These are phyloP conservation scores for Cinclus cinclus DNA, from an alignment of 2,113 vertebrate genomes.

Conservation along the genomic window DNA sequence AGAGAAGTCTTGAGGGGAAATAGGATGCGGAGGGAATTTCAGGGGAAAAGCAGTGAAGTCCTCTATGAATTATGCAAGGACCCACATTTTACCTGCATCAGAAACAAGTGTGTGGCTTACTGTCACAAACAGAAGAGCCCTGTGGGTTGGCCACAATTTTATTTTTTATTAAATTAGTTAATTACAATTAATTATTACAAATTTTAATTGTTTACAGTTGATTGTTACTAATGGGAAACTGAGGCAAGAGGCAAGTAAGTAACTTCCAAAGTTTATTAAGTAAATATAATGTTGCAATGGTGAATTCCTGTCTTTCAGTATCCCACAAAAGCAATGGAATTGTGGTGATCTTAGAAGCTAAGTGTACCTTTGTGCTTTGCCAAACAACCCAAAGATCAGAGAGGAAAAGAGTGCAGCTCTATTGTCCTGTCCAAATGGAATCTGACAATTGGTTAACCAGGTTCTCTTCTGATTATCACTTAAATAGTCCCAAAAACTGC, in stretches of 20 bases:
- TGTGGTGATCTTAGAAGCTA: neutral
- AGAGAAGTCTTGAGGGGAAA: neutral
- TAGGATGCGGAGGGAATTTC: neutral
- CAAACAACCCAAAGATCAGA: neutral
- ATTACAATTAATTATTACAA: neutral
- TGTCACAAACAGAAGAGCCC: neutral
- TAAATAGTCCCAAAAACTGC: neutral
- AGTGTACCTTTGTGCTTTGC: neutral
- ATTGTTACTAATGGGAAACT: neutral
- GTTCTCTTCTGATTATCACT: neutral
- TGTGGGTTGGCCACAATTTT: neutral
- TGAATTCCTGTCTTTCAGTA: neutral
- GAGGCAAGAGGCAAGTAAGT: neutral
- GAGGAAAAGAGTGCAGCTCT: neutral
- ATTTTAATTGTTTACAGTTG: neutral
- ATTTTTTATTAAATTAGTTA: neutral
- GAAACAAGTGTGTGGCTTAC: neutral
- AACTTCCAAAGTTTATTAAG: neutral
- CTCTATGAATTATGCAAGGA: neutral
- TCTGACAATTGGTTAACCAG: neutral
- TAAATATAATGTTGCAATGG: neutral
- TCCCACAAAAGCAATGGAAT: neutral
- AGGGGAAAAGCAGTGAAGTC: neutral
- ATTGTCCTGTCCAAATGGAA: neutral
- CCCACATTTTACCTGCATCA: neutral